Conservation (phyloP, 2,797 vertebrate species). For the Fistularia commersonii region DNA sequence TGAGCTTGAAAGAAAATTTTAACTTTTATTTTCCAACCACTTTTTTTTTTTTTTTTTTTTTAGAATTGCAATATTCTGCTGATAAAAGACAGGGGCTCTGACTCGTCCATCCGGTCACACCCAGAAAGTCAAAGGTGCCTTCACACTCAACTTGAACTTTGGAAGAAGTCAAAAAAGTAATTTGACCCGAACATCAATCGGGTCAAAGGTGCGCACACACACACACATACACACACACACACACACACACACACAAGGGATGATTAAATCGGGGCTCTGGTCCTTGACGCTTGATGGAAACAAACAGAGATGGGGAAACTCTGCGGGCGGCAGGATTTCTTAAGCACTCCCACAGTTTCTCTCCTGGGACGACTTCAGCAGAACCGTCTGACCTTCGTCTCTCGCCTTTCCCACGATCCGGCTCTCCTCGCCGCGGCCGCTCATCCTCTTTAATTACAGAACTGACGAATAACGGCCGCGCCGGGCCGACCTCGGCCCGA, state of each 20-base stretch:
- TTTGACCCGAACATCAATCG: no score
- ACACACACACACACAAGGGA: neutral
- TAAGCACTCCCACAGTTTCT: slow-evolving; percentile 33
- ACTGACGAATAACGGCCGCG: slow-evolving; percentile 19
- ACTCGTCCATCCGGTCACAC: no score
- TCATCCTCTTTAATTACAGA: slow-evolving; percentile 43
- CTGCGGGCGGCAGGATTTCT: slow-evolving; percentile 49
- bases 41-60: no score
- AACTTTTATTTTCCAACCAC: no score
- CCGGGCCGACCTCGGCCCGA: no score
- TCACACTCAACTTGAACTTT: slow-evolving; percentile 21
- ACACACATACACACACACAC: neutral
- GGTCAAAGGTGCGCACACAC: slow-evolving; percentile 10
- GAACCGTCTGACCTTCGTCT: slow-evolving; percentile 8
- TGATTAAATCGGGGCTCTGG: neutral
- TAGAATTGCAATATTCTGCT: no score
- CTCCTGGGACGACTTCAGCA: slow-evolving; percentile 44
- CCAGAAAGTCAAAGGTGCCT: neutral
- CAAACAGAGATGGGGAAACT: slow-evolving; percentile 23
- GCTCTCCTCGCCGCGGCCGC: slow-evolving; percentile 11
- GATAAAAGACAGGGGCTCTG: no score
- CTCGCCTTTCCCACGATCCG: slow-evolving; percentile 38
- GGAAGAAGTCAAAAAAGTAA: slow-evolving; percentile 11
- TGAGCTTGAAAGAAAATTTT: no score
- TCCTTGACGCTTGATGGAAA: slow-evolving; percentile 25